Base-by-base conservation (phyloP, 2,888 invertebrate genomes). In the Laspeyria flexula region DNA sequence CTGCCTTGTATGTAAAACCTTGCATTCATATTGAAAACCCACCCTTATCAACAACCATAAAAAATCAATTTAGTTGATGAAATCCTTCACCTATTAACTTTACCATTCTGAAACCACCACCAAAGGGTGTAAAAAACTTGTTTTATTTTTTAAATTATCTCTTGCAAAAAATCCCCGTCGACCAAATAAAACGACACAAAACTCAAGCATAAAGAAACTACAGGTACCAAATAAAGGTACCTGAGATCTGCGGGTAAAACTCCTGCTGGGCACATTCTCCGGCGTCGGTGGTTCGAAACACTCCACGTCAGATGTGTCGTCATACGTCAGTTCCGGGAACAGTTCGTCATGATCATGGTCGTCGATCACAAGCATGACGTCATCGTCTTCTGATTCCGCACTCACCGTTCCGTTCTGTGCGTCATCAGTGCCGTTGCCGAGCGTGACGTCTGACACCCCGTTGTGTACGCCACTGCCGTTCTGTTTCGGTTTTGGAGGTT, bases 261-360 rank as follows among this genome's bases (percentile, higher is more conserved):
- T 91, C 38, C 91, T 70, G 51, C 83, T 81, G 43, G 85, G 79
- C 62, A 73, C 73, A 37, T 71, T 75, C 48, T 83, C 83, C 1
- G 77, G 75, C 18, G 81, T 75, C 27, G 82, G 78, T 52, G 79
- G 77, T 63, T 88, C 88, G 54, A 80, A 83, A 53, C 72, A 69
- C 58, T 87, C 89, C 25, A 73, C 78, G 55, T 90, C 90, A 0
- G 88, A 88, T 18, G 76, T 80, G 43, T 91, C 92, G 42, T 89
- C 92, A 61, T 93, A 93, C 29, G 88, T 77, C 53, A 93, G 81
- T 72, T 93, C 93, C 38, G 93, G 92, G 81, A 88, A 92, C 79
- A 86, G 67, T 55, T 91, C 91, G 71, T 91, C 92, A 12, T 77
- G 74, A 46, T 84, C 85, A 37, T 76, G 80, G 67, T 84, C 84